Evolutionary conservation across 2,888 invertebrate species (phyloP).

Genomic region (Pycnomerus fuliginosus): DNA sequence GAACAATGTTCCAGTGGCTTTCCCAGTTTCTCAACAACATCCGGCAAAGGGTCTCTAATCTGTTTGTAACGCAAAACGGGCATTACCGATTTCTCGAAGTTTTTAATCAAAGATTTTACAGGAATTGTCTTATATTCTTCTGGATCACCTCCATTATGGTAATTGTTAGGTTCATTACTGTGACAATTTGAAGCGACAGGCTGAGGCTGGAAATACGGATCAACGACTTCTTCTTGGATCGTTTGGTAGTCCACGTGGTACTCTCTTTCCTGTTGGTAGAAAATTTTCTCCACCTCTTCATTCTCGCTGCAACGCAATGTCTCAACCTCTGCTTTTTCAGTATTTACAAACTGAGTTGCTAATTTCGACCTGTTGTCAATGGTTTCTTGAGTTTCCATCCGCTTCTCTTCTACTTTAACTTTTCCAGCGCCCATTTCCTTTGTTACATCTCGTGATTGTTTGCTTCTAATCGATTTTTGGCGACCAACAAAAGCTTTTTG

Average conservation of each 20-base stretch:
- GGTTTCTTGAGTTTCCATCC: constrained; percentile 30
- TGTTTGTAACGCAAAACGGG: constrained; percentile 59
- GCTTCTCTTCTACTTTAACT: constrained; percentile 35
- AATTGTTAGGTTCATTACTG: no score
- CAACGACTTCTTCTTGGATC: constrained; percentile 42
- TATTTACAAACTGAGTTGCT: constrained; percentile 25
- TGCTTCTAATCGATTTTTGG: constrained; percentile 40
- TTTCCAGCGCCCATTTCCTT: constrained; percentile 29
- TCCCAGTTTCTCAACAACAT: constrained; percentile 41
- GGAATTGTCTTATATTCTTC: constrained; percentile 52
- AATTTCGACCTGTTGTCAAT: constrained; percentile 32
- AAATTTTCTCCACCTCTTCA: constrained; percentile 48
- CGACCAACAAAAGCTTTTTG: constrained; percentile 47
- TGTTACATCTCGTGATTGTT: constrained; percentile 33
- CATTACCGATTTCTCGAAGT: constrained; percentile 64
- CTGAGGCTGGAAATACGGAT: no score
- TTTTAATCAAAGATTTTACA: constrained; percentile 57
- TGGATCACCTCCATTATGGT: constrained; percentile 27
- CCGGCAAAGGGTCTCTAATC: constrained; percentile 48
- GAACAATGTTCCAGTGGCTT: constrained; percentile 6
- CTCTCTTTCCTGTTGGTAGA: constrained; percentile 46
- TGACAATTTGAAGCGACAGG: no score
- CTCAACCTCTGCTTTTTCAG: constrained; percentile 42
- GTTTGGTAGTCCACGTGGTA: constrained; percentile 47
- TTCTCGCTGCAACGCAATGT: constrained; percentile 40